Evolutionary conservation across 2,888 invertebrate species (phyloP).

Genomic region (Autographa pulchrina): DNA sequence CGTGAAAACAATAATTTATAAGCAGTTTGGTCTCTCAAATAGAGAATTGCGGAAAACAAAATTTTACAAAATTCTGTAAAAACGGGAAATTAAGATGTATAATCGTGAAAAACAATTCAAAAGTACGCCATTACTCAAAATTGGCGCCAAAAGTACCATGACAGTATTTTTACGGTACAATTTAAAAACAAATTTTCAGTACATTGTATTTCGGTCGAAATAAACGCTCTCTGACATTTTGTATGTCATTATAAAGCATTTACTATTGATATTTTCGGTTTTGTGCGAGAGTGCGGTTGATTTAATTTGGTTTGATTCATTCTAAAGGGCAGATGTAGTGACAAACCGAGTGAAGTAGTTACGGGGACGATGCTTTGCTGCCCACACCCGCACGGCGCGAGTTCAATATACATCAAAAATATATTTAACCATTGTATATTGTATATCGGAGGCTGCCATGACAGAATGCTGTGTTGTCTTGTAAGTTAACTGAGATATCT

Average conservation of each 20-base stretch:
- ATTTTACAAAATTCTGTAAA: background rate
- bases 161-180: slow-evolving; percentile 31
- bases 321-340: slow-evolving; percentile 72
- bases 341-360: slow-evolving; percentile 72
- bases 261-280: slow-evolving; percentile 18
- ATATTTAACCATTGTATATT: slow-evolving; percentile 77
- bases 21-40: background rate
- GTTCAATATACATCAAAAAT: slow-evolving; percentile 62
- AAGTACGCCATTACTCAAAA: slow-evolving; percentile 33
- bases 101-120: background rate
- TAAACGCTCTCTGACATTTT: slow-evolving; percentile 17
- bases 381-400: slow-evolving; percentile 56
- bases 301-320: slow-evolving; percentile 68
- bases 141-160: slow-evolving; percentile 47
- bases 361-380: slow-evolving; percentile 50
- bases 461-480: slow-evolving; percentile 74
- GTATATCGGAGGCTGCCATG: slow-evolving; percentile 79
- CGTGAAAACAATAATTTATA: background rate
- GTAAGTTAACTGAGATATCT: slow-evolving; percentile 23
- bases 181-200: slow-evolving; percentile 7
- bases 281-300: slow-evolving; percentile 45
- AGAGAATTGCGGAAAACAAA: background rate
- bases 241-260: slow-evolving; percentile 22
- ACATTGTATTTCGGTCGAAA: slow-evolving; percentile 15
- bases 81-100: slow-evolving; percentile 11